phyloP scores from a whole-genome alignment of 2,113 vertebrate genomes.

The Passer montanus region DNA sequence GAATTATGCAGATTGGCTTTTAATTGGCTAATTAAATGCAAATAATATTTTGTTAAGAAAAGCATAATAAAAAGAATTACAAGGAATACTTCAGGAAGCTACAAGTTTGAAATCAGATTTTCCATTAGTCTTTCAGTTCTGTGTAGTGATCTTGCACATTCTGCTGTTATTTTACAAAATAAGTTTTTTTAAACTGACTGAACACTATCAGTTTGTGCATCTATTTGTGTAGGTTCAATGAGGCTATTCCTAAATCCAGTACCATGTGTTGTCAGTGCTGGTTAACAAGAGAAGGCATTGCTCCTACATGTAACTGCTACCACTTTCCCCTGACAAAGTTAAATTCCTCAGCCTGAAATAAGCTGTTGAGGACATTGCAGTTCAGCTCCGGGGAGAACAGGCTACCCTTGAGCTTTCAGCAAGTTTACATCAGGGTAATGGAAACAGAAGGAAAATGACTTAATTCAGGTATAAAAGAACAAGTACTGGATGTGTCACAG shows the following conservation, averaged over 20 bases:
- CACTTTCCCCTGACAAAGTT: not conserved
- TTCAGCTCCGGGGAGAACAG: not conserved
- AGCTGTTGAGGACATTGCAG: not conserved
- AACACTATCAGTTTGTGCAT: not conserved
- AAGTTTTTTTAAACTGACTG: not conserved
- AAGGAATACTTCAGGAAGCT: not conserved
- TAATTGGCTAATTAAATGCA: not conserved
- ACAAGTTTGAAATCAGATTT: not conserved
- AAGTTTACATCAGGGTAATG: not conserved
- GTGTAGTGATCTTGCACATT: not conserved
- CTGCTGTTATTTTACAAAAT: not conserved
- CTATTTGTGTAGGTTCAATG: not conserved
- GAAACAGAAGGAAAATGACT: not conserved
- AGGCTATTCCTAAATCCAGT: not conserved
- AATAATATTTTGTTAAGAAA: not conserved
- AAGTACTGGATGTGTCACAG: not conserved
- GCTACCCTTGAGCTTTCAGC: not conserved
- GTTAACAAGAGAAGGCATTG: not conserved
- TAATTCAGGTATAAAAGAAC: conserved; percentile 18
- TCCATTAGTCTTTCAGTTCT: not conserved
- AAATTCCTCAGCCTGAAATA: not conserved
- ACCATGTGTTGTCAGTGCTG: not conserved
- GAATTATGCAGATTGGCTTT: not conserved
- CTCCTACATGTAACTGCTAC: not conserved
- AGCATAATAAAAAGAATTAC: not conserved